These are phyloP conservation scores for Falco cherrug DNA, from an alignment of 2,797 vertebrate genomes.

Conservation along the genomic window DNA sequence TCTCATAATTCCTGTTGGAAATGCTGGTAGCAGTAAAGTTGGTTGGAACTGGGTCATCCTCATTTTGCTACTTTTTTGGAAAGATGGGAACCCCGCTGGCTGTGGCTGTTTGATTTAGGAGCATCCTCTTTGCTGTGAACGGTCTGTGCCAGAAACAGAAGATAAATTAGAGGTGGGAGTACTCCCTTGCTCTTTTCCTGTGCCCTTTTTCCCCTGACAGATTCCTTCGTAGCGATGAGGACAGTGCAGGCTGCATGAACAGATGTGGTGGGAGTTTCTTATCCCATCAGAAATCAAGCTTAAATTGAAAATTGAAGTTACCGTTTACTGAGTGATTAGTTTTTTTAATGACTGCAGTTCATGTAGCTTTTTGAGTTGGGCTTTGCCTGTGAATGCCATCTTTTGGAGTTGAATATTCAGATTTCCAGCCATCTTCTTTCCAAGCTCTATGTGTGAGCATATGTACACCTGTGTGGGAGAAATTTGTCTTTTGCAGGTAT, in stretches of 20 bases:
- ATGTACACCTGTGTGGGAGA: not conserved
- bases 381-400: not conserved
- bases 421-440: not conserved
- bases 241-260: accelerated
- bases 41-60: slow-evolving; percentile 42
- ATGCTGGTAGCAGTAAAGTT: not conserved
- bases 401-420: not conserved
- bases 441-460: accelerated
- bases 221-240: not conserved
- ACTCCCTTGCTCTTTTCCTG: not conserved
- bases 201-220: not conserved
- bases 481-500: not conserved
- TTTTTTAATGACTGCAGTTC: not conserved
- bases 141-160: slow-evolving; percentile 25
- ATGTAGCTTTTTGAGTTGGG: not conserved
- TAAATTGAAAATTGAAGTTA: slow-evolving; percentile 43
- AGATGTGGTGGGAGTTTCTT: slow-evolving; percentile 59
- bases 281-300: slow-evolving; percentile 43
- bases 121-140: not conserved
- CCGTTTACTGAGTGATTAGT: not conserved
- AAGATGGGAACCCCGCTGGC: not conserved
- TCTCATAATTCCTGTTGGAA: slow-evolving; percentile 1
- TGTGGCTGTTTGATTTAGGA: slow-evolving; percentile 50
- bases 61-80: slow-evolving; percentile 39
- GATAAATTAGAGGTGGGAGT: slow-evolving; percentile 49